Evolutionary conservation across 2,888 invertebrate species (phyloP).

Genomic region (Tenthredo mesomela): DNA sequence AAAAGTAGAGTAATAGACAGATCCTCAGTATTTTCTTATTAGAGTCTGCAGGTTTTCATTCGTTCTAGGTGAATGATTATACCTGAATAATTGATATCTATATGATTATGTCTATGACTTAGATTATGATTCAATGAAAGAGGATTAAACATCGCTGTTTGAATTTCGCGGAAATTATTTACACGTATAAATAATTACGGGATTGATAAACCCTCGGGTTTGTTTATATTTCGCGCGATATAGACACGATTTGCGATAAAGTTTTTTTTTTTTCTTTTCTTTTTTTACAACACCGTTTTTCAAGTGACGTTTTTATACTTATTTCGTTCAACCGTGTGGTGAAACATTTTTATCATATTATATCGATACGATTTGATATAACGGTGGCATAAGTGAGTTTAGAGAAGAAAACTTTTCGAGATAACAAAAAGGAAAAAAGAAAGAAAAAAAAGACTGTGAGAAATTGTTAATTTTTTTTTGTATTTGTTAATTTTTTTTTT

Average conservation of each 20-base stretch:
- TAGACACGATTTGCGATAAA: not conserved
- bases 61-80: not conserved
- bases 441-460: not conserved
- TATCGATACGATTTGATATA: not conserved
- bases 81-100: not conserved
- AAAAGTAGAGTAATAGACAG: not conserved
- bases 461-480: not conserved
- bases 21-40: not conserved
- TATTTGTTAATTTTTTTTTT: not conserved
- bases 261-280: not conserved
- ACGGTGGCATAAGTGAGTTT: not conserved
- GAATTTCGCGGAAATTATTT: not conserved
- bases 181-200: not conserved
- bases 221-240: not conserved
- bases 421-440: not conserved
- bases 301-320: not conserved
- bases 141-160: slow-evolving; percentile 55
- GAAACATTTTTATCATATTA: not conserved
- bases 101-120: not conserved
- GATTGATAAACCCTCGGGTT: not conserved
- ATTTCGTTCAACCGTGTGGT: not conserved
- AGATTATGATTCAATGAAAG: slow-evolving; percentile 30
- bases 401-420: not conserved
- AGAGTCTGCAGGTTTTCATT: not conserved
- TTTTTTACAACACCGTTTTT: not conserved